Evolutionary conservation across 1,140 invertebrate species (phyloP).

Genomic region (Drosophila pruinosa): DNA sequence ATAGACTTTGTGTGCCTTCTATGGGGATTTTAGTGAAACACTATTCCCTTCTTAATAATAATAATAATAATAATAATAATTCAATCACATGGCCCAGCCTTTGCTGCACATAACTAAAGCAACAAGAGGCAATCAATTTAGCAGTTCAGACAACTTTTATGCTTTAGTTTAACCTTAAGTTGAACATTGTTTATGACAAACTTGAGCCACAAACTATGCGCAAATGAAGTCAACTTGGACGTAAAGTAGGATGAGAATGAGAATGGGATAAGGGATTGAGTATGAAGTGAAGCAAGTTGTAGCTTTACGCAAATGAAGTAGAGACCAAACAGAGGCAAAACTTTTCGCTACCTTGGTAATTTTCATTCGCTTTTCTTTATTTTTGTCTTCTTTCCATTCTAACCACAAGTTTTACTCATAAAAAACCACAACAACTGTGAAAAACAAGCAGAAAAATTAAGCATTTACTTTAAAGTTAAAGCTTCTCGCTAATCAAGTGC

Average conservation of each 20-base stretch:
- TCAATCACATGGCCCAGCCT: slow-evolving; percentile 1
- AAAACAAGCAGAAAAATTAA: slow-evolving; percentile 11
- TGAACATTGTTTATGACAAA: slow-evolving; percentile 77
- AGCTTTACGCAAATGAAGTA: slow-evolving; percentile 58
- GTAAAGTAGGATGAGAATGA: slow-evolving; percentile 5
- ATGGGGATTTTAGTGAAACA: not conserved
- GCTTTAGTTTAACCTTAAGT: slow-evolving; percentile 68
- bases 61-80: slow-evolving; percentile 13
- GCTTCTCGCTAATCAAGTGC: slow-evolving; percentile 71
- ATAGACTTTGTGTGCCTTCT: not conserved
- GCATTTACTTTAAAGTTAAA: slow-evolving; percentile 43
- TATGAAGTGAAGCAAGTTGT: not conserved
- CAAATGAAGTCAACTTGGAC: slow-evolving; percentile 75
- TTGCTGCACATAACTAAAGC: not conserved
- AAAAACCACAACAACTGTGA: slow-evolving; percentile 34
- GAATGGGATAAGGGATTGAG: not conserved
- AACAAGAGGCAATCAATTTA: slow-evolving; percentile 63
- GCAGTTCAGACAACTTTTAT: slow-evolving; percentile 57
- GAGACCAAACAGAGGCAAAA: slow-evolving; percentile 44
- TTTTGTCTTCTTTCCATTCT: slow-evolving; percentile 24
- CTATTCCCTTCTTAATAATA: not conserved
- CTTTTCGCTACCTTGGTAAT: slow-evolving; percentile 61
- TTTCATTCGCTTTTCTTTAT: slow-evolving; percentile 29
- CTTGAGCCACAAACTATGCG: slow-evolving; percentile 74
- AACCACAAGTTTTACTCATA: slow-evolving; percentile 57